Percentiles rank a stretch among this genome's conserved stretches.
phyloP scores from a whole-genome alignment of 30 jellyfish, hydroid and myxozoan species.

The Nemopilema nomurai region DNA sequence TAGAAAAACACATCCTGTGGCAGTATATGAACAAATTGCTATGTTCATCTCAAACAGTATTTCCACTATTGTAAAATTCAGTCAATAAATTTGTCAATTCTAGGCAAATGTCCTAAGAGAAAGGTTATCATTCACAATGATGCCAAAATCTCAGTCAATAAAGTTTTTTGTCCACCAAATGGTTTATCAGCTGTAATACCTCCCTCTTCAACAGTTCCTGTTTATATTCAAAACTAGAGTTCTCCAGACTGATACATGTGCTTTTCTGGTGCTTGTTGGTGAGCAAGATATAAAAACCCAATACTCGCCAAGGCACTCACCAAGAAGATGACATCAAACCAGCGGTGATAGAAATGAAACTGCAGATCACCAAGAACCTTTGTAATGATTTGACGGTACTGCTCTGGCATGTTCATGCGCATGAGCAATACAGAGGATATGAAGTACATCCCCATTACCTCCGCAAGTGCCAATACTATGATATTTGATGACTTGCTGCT shows the following conservation, averaged over 20 bases:
- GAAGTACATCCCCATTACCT: constrained; percentile 96
- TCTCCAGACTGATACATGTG: constrained; percentile 71
- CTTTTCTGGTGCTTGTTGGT: constrained; percentile 98
- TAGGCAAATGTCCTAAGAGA: neutral
- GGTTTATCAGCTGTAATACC: neutral
- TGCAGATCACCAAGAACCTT: constrained; percentile 97
- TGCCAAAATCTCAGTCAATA: neutral
- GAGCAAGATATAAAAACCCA: constrained; percentile 92
- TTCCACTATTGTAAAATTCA: neutral
- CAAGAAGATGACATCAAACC: constrained; percentile 97
- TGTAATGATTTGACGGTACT: constrained; percentile 87
- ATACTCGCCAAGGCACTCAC: constrained; percentile 98
- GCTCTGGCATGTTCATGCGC: constrained; percentile 98
- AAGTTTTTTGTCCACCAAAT: neutral
- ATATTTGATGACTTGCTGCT: constrained; percentile 95
- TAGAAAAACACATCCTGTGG: neutral
- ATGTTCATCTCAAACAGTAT: neutral
- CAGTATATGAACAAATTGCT: neutral
- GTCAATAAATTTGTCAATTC: neutral
- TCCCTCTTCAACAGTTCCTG: neutral
- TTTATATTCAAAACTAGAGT: neutral
- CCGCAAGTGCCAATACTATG: constrained; percentile 92
- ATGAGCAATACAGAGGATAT: constrained; percentile 90
- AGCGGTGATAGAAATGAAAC: constrained; percentile 90
- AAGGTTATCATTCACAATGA: neutral